Conservation (phyloP, 2,797 vertebrate genomes). For the Brachymystax lenok region DNA sequence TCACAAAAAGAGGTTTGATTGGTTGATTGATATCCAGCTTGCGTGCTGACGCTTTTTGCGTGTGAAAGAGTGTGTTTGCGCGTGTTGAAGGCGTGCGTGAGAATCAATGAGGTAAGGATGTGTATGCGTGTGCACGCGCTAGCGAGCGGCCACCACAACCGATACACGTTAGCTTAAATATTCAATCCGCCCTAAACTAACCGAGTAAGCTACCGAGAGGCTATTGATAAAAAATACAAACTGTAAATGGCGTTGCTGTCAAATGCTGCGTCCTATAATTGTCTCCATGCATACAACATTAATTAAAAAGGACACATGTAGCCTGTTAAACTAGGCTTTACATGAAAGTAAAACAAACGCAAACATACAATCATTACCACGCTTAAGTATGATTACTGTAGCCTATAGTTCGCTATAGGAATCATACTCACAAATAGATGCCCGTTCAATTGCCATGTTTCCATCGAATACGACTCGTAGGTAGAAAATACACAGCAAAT, state of each 20-base stretch:
- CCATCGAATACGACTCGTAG: constrained; percentile 44
- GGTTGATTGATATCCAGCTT: neutral
- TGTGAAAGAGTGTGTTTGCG: constrained; percentile 20
- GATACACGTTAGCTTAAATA: neutral
- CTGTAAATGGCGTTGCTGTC: neutral
- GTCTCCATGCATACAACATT: neutral
- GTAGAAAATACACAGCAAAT: constrained; percentile 44
- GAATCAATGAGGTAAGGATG: neutral
- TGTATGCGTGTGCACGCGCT: constrained; percentile 28
- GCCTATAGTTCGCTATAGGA: constrained; percentile 5
- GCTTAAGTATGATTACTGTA: constrained; percentile 5
- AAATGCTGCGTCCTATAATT: neutral
- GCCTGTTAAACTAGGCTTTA: neutral
- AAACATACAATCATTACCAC: constrained; percentile 28
- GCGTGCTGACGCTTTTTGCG: neutral
- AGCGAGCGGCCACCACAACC: neutral
- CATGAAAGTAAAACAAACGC: constrained; percentile 17
- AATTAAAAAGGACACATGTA: neutral
- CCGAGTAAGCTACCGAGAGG: neutral
- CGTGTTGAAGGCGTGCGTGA: constrained; percentile 15
- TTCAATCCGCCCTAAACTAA: neutral
- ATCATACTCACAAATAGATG: constrained; percentile 51
- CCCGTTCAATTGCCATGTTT: constrained; percentile 50
- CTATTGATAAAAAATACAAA: neutral
- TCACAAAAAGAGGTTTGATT: constrained; percentile 17